Base-by-base conservation (phyloP, 2,113 vertebrate species). In the Serranochromis macrocephalus region DNA sequence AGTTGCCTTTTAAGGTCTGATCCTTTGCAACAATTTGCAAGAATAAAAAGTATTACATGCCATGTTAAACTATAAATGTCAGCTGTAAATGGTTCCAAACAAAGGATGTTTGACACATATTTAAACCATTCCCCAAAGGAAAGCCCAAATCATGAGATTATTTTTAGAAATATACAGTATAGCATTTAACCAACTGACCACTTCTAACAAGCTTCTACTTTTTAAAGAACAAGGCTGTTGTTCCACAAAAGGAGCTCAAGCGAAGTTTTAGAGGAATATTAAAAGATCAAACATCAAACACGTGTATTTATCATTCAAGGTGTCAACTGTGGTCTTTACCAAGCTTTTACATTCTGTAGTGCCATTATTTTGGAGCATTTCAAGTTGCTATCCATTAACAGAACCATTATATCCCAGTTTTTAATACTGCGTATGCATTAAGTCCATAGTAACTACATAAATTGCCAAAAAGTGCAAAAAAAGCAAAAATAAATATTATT, bases 261-360 rank as follows among this genome's bases (percentile, higher is more conserved):
- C 0, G 0, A 42, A 42, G 66, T 73, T 45, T 73, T 73, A 16
- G 0, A 73, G 2, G 21, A 14, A 73, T 42, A 45, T 73, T 73
- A 14, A 45, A 73, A 42, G 2, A 73, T 16, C 61, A 36, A 66
- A 24, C 2, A 7, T 2, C 66, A 45, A 73, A 42, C 12, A 45
- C 2, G 3, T 26, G 0, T 63, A 71, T 71, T 71, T 71, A 8
- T 4, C n/a, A 42, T 24, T 71, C 36, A 24, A 24, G 38, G 38
- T 71, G 66, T 71, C 33, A 71, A 38, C 66, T 71, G 36, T 24
- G 0, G 0, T 71, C 38, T 42, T 42, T 71, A 40, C 36, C 58
- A 36, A 63, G 6, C 6, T 36, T 63, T 19, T 63, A 63, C 6
- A 63, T 36, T 33, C 36, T 66, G 31, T 12, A 36, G 61, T 36